Evolutionary conservation across 2,797 vertebrate genomes (phyloP).

Genomic region (Spondyliosoma cantharus): DNA sequence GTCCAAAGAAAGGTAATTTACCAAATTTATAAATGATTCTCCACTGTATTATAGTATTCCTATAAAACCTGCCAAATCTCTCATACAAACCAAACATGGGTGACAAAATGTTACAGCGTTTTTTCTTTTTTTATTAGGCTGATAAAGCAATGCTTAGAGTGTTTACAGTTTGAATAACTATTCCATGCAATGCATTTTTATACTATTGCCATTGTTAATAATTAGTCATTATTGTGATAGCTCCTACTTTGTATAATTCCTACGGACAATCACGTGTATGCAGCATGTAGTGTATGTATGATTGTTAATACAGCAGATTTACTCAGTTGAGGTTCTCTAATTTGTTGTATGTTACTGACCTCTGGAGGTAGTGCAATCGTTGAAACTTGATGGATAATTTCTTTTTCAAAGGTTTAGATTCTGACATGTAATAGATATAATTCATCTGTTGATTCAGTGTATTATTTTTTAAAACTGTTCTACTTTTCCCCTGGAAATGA

Average conservation of each 20-base stretch:
- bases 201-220: constrained; percentile 30
- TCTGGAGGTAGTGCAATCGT: constrained; percentile 60
- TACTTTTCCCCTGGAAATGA: not conserved
- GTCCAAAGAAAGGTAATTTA: constrained; percentile 32
- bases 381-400: not conserved
- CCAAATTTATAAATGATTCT: constrained; percentile 19
- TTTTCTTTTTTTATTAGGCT: constrained; percentile 20
- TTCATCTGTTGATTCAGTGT: constrained; percentile 1
- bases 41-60: not conserved
- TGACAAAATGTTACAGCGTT: constrained; percentile 32
- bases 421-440: constrained; percentile 9
- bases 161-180: constrained; percentile 42
- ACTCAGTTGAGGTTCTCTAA: not conserved
- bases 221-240: constrained; percentile 29
- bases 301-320: constrained; percentile 7
- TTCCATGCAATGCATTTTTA: constrained; percentile 55
- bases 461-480: not conserved
- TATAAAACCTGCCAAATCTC: constrained; percentile 17
- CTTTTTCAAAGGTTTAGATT: not conserved
- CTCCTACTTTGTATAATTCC: constrained; percentile 22
- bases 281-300: constrained; percentile 15
- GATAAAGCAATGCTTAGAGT: constrained; percentile 36
- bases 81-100: constrained; percentile 3
- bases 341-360: constrained; percentile 59
- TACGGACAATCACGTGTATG: constrained; percentile 44